Conservation (phyloP, 2,888 invertebrate species). For the Gasteruption jaculator region DNA sequence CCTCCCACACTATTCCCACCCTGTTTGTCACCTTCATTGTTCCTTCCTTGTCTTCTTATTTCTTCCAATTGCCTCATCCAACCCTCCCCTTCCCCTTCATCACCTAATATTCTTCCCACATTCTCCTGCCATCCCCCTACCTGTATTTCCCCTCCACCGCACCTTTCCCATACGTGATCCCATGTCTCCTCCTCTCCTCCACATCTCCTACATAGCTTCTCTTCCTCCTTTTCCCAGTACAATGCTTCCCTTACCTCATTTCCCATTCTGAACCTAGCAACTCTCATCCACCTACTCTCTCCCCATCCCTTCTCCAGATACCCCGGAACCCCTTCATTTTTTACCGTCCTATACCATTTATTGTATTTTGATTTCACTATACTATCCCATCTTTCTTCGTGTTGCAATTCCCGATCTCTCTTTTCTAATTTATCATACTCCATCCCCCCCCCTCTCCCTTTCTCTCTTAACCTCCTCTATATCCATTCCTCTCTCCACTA, state of each 20-base stretch:
- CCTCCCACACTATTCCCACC: no score
- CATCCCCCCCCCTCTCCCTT: background rate
- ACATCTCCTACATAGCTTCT: background rate
- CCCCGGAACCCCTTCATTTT: background rate
- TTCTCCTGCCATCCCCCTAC: background rate
- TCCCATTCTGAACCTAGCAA: conserved; percentile 2
- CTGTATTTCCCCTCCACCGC: background rate
- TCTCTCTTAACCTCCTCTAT: no score
- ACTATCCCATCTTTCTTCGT: background rate
- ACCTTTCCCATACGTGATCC: conserved; percentile 1
- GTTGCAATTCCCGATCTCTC: no score
- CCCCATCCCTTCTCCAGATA: background rate
- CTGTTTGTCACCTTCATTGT: no score
- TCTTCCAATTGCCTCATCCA: no score
- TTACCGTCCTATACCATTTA: background rate
- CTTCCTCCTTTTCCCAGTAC: background rate
- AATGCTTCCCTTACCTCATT: background rate
- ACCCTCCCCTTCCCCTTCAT: no score
- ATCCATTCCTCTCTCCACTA: background rate
- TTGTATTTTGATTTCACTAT: background rate
- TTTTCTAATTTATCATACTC: background rate
- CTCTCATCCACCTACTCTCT: background rate
- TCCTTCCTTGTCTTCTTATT: no score
- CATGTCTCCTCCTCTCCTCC: background rate
- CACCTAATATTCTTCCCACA: no score